Conservation (phyloP, 2,113 vertebrate genomes). For the Varanus salvator region DNA sequence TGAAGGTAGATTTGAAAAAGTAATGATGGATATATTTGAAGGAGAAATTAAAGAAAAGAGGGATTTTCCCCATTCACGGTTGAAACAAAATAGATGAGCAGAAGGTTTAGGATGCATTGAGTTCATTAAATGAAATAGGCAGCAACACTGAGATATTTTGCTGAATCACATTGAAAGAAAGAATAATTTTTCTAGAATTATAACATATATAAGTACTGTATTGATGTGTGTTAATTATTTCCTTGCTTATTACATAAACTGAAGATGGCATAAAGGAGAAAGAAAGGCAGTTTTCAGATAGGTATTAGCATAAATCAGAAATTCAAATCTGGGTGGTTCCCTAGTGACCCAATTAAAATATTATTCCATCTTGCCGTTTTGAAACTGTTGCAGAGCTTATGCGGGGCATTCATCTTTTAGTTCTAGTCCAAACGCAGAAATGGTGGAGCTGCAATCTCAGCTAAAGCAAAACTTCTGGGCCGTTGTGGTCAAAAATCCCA, state of each 20-base stretch:
- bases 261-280: slow-evolving; percentile 43
- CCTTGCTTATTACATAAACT: slow-evolving; percentile 44
- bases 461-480: slow-evolving; percentile 30
- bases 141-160: background rate
- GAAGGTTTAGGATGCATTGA: background rate
- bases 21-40: background rate
- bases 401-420: slow-evolving; percentile 14
- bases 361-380: slow-evolving; percentile 19
- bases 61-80: background rate
- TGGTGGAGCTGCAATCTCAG: background rate
- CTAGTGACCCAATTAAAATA: slow-evolving; percentile 73
- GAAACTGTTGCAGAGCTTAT: slow-evolving; percentile 44
- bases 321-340: slow-evolving; percentile 66
- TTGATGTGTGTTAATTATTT: slow-evolving; percentile 61
- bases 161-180: background rate
- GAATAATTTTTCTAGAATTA: slow-evolving; percentile 32
- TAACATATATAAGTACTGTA: slow-evolving; percentile 46
- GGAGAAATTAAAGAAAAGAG: background rate
- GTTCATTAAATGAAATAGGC: slow-evolving; percentile 4
- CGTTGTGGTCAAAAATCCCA: slow-evolving; percentile 1
- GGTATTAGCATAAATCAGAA: slow-evolving; percentile 68
- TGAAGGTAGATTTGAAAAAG: background rate
- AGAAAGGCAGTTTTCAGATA: slow-evolving; percentile 60
- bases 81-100: background rate
- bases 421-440: background rate